Percentiles rank a stretch among this genome's conserved stretches.
phyloP scores from a whole-genome alignment of 2,888 invertebrate species.

The Polydesmus complanatus region DNA sequence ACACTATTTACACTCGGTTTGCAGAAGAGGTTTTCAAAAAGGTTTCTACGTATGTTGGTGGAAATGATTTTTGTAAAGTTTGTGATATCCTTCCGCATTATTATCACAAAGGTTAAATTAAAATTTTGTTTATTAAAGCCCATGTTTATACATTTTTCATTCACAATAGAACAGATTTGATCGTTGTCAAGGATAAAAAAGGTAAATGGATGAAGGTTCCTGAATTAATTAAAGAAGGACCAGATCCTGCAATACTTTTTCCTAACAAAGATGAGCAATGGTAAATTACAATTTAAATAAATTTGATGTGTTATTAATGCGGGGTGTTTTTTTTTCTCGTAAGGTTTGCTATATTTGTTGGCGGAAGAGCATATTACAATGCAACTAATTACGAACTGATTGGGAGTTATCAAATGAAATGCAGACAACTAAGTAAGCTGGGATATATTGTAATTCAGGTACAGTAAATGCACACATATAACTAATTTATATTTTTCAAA shows the following conservation, averaged over 20 bases:
- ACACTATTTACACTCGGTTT: background rate
- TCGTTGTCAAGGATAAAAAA: background rate
- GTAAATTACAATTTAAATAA: background rate
- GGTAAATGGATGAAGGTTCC: background rate
- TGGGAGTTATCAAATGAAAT: background rate
- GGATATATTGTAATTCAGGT: background rate
- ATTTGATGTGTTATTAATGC: background rate
- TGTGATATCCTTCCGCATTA: background rate
- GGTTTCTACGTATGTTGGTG: background rate
- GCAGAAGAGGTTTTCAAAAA: background rate
- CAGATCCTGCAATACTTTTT: background rate
- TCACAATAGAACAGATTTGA: background rate
- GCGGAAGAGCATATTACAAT: background rate
- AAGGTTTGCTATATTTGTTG: background rate
- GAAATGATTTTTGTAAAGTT: background rate
- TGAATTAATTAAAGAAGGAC: background rate
- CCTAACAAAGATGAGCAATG: background rate
- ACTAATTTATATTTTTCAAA: no score
- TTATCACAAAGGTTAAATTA: background rate
- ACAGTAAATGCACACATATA: no score
- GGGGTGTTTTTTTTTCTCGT: background rate
- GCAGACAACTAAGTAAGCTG: background rate
- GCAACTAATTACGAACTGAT: background rate
- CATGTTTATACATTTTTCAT: background rate
- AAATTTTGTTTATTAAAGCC: background rate